Evolutionary conservation across 2,113 vertebrate species (phyloP).

Genomic region (Ascaphus truei): DNA sequence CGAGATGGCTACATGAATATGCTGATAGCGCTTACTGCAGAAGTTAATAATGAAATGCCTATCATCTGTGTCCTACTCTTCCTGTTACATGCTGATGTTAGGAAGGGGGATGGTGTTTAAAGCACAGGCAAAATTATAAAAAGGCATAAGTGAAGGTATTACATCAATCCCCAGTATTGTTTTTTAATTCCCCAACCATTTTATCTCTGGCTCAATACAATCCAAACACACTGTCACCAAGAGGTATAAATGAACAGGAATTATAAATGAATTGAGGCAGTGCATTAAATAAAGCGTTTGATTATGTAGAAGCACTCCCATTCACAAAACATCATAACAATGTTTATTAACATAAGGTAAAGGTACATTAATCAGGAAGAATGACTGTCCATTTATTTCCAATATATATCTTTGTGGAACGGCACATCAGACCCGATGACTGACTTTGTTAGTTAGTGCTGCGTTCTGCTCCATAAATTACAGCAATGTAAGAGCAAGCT

Average conservation of each 20-base stretch:
- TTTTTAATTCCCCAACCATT: conserved; percentile 6
- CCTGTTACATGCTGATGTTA: conserved; percentile 7
- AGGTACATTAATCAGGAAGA: neutral
- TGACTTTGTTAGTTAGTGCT: neutral
- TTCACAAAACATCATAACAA: conserved; percentile 19
- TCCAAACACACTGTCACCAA: conserved; percentile 11
- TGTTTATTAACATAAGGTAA: conserved; percentile 6
- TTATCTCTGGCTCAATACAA: conserved; percentile 14
- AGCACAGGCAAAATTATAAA: neutral
- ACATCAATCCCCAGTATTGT: conserved; percentile 3
- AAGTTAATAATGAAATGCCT: conserved; percentile 28
- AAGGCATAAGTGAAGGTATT: neutral
- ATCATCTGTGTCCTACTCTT: conserved; percentile 24
- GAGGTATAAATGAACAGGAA: conserved; percentile 6
- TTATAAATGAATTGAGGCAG: conserved; percentile 2
- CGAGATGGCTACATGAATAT: conserved; percentile 29
- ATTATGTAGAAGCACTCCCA: conserved; percentile 1
- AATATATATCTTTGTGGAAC: neutral
- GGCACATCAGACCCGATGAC: neutral
- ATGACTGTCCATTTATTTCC: neutral
- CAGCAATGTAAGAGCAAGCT: conserved; percentile 17
- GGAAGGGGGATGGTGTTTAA: neutral
- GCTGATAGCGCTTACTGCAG: conserved; percentile 19
- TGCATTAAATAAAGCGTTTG: neutral
- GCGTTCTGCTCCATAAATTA: conserved; percentile 34